Evolutionary conservation across 2,113 vertebrate genomes (phyloP), one percentile per base, ranked within the genome.

Genomic region (Rallus limicola): DNA sequence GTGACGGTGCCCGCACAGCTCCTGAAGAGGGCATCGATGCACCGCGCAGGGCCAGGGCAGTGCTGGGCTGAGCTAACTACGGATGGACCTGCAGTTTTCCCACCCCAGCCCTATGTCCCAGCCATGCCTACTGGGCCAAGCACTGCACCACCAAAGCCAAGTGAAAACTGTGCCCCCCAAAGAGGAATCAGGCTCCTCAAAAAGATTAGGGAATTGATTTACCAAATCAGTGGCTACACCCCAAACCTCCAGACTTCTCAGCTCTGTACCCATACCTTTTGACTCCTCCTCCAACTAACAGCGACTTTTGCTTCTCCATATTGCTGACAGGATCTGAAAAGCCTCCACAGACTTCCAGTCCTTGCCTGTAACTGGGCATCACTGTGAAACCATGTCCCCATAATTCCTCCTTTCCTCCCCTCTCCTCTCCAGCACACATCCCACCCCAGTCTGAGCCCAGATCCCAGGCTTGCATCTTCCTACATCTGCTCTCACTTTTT

Each of bases 61-160:
- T 0, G 0, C 34, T 31, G 16, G 59, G 46, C 26, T 59, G 21
- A 36, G 6, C 12, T 36, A 24, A 44, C 24, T 13, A 16, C 1
- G 1, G 24, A 17, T 67, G 40, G 28, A 67, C 11, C 50, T 29
- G 29, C 50, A 53, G 14, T 36, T 81, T 91, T 86, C 36, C 44
- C 34, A 40, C 9, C 28, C 31, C 48, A 71, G 25, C 6, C 65
- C 15, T 3, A 1, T 11, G 31, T 63, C 60, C 38, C 50, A 19
- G 64, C 38, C 44, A 13, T 29, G 12, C 46, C 56, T 24, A 23
- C 12, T 16, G 25, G 36, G 7, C 31, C 40, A 72, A 53, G 6
- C 9, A 12, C 18, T 74, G 64, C 28, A 31, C 14, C 16, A 23
- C 16, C n/a, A 74, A 20, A 50, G 40, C 25, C 28, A 70, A 65